Base-by-base conservation (phyloP, 2,888 invertebrate species). In the Strigamia maritima region DNA sequence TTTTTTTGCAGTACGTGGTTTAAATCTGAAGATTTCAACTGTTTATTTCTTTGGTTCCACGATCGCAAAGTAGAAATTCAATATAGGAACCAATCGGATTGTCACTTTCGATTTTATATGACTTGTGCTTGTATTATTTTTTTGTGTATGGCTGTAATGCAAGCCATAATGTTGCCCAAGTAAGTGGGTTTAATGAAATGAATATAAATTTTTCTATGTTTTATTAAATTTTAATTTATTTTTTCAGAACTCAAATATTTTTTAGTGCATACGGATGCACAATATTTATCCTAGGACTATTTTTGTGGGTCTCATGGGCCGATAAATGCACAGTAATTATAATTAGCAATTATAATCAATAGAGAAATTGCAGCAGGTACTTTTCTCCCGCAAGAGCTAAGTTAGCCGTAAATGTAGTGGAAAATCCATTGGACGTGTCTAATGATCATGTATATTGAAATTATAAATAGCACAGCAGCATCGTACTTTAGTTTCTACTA, bases 81-180 rank as follows among this genome's bases (percentile, higher is more conserved):
- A 84, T 97, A 94, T 86, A 89, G 92, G 75, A 90, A 90, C 82
- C 93, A 93, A 85, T 88, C 91, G 1, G 95, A 97, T 86, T 89
- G 90, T 10, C 93, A 93, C 85, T 96, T 94, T 87, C 92, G 93
- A 83, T 93, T 91, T 86, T 95, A 95, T 87, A 90, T 95, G 80
- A 90, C 92, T 0, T 93, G 93, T 84, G 91, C 95, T 3, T 90
- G 92, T 38, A 87, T 91, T 26, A 89, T 96, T 78, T 95, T 96
- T 86, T 83, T 92, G 3, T 89, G 92, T 79, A 90, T 96, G 84
- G 92, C 92, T 76, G 87, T 91, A 80, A 91, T 95, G 85, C 95
- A 96, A 85, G 87, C 93, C 60, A 88, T 94, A 80, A 92, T 93
- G 79, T 89, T 94, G 81, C 91, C 92, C 76, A 90, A 90, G 95